phyloP scores from a whole-genome alignment of 2,113 vertebrate species.

The Petrocephalus zakoni region DNA sequence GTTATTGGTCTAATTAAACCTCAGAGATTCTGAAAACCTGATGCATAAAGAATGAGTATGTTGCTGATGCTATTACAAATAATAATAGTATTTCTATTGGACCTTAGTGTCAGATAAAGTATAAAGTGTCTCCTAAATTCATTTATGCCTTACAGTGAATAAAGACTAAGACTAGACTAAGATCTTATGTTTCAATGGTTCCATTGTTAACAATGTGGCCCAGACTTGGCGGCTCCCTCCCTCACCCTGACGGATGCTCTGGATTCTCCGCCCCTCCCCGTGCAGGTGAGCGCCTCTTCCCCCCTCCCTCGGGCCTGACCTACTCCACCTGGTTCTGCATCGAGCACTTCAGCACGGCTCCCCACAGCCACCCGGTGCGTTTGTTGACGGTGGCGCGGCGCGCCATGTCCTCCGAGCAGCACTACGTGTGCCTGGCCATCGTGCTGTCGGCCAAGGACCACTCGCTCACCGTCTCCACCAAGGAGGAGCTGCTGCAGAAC shows the following conservation, averaged over 20 bases:
- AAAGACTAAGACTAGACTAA: not conserved
- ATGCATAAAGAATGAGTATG: no score
- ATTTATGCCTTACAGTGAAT: not conserved
- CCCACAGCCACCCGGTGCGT: conserved; percentile 80
- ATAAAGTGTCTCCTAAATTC: not conserved
- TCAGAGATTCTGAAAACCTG: not conserved
- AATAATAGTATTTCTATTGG: not conserved
- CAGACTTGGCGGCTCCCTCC: not conserved
- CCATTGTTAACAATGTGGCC: not conserved
- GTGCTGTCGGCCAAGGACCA: conserved; percentile 87
- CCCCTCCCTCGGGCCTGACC: conserved; percentile 88
- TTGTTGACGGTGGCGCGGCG: conserved; percentile 84
- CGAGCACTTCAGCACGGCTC: conserved; percentile 77
- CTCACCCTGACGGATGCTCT: not conserved
- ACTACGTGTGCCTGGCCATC: conserved; percentile 86
- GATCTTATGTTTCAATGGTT: not conserved
- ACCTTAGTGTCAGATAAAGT: not conserved
- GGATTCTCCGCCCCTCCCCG: not conserved
- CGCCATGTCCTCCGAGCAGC: conserved; percentile 90
- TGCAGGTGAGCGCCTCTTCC: conserved; percentile 88
- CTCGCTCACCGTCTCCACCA: conserved; percentile 89
- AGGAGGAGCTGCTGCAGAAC: conserved; percentile 90
- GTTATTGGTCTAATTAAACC: not conserved
- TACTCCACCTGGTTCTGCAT: conserved; percentile 96
- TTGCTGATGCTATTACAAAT: not conserved